These are phyloP conservation scores for Dinomys branickii DNA, from an alignment of 2,113 vertebrate species.

Conservation along the genomic window DNA sequence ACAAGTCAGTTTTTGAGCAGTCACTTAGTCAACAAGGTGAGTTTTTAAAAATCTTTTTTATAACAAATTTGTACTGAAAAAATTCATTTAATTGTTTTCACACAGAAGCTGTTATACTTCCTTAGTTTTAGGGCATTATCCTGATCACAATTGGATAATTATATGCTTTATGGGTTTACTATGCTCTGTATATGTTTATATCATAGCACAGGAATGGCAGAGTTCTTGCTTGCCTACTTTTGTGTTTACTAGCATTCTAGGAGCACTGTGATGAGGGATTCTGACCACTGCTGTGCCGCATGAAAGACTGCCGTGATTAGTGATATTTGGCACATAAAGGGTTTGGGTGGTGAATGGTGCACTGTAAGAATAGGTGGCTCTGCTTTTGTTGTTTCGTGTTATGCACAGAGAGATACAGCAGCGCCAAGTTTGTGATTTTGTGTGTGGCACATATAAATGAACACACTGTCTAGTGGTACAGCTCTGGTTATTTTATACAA, in stretches of 20 bases:
- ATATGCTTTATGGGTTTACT: not conserved
- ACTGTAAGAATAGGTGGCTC: not conserved
- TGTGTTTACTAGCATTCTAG: not conserved
- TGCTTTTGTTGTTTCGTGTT: not conserved
- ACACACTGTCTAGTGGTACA: not conserved
- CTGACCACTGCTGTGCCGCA: not conserved
- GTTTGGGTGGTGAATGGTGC: not conserved
- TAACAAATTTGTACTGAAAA: conserved; percentile 47
- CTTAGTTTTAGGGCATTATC: conserved; percentile 28
- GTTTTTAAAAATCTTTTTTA: conserved; percentile 51
- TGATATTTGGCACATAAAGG: not conserved
- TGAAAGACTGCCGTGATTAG: not conserved
- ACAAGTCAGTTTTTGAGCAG: conserved; percentile 93
- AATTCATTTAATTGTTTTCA: conserved; percentile 43
- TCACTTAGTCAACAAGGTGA: conserved; percentile 94
- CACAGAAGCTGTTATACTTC: not conserved
- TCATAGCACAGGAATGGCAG: not conserved
- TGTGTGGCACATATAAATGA: not conserved
- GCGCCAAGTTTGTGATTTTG: conserved; percentile 13
- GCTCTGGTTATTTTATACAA: not conserved
- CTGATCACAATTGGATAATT: not conserved
- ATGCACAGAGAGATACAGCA: not conserved
- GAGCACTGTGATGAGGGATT: not conserved
- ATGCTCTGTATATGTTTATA: not conserved
- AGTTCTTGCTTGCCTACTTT: not conserved